Conservation (phyloP, 2,113 vertebrate species). For the Siniperca chuatsi region DNA sequence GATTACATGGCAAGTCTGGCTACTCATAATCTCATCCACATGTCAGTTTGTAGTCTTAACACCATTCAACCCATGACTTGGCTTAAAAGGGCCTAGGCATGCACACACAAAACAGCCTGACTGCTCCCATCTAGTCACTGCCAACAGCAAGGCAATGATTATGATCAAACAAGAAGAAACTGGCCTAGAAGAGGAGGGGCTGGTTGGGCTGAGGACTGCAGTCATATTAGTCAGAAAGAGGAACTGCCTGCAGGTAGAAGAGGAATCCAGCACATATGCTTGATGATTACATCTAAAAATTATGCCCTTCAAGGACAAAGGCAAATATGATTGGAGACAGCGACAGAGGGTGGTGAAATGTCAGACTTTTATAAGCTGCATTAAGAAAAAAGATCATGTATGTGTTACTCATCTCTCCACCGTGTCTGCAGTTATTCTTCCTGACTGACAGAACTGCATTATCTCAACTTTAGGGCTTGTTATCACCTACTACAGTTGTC, state of each 20-base stretch:
- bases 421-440: neutral
- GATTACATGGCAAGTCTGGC: conserved; percentile 11
- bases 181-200: conserved; percentile 21
- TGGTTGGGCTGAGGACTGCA: neutral
- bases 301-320: neutral
- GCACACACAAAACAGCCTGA: conserved; percentile 1
- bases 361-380: neutral
- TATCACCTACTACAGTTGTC: neutral
- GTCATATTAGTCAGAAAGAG: neutral
- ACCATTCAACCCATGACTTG: conserved; percentile 43
- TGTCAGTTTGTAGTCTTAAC: conserved; percentile 29
- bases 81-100: conserved; percentile 31
- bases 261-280: conserved; percentile 25
- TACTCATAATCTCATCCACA: conserved; percentile 42
- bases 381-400: neutral
- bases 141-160: conserved; percentile 40
- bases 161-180: conserved; percentile 64
- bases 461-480: neutral
- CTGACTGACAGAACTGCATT: neutral
- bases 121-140: conserved; percentile 34
- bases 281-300: neutral
- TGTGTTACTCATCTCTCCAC: no score
- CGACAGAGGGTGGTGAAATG: neutral
- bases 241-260: conserved; percentile 31
- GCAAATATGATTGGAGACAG: neutral